Conservation (phyloP, 2,888 invertebrate genomes). For the Zonitis immaculata region DNA sequence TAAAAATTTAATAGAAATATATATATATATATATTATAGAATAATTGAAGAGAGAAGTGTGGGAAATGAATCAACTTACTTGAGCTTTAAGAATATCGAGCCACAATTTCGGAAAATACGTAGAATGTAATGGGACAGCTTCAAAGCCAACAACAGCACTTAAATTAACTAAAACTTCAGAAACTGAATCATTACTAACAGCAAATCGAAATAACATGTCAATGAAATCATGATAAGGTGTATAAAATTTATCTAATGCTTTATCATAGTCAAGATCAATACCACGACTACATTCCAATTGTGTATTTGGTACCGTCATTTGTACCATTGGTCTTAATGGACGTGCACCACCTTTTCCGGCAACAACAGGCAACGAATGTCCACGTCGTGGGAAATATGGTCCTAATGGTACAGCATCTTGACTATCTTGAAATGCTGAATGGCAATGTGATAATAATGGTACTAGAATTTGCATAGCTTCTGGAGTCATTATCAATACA, state of each 20-base stretch:
- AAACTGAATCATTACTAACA: slow-evolving; percentile 81
- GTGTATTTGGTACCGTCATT: slow-evolving; percentile 76
- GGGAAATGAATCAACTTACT: too few species aligned
- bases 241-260: slow-evolving; percentile 70
- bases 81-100: slow-evolving; percentile 77
- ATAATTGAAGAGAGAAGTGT: too few species aligned
- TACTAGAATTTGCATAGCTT: slow-evolving; percentile 76
- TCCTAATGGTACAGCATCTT: slow-evolving; percentile 65
- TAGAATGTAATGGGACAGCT: slow-evolving; percentile 81
- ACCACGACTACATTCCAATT: slow-evolving; percentile 66
- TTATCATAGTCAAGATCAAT: slow-evolving; percentile 73
- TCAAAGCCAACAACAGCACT: slow-evolving; percentile 89
- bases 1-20: slow-evolving; percentile 49
- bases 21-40: too few species aligned
- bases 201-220: slow-evolving; percentile 84
- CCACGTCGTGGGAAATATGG: slow-evolving; percentile 74
- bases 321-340: slow-evolving; percentile 78
- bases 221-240: slow-evolving; percentile 85
- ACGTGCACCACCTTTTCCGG: slow-evolving; percentile 60
- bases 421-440: slow-evolving; percentile 69
- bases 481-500: slow-evolving; percentile 71
- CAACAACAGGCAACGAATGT: slow-evolving; percentile 53
- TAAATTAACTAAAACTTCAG: slow-evolving; percentile 77
- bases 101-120: slow-evolving; percentile 89
- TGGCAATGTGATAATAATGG: slow-evolving; percentile 84